Conservation (phyloP, 2,888 invertebrate species). For the Rosalia funebris region DNA sequence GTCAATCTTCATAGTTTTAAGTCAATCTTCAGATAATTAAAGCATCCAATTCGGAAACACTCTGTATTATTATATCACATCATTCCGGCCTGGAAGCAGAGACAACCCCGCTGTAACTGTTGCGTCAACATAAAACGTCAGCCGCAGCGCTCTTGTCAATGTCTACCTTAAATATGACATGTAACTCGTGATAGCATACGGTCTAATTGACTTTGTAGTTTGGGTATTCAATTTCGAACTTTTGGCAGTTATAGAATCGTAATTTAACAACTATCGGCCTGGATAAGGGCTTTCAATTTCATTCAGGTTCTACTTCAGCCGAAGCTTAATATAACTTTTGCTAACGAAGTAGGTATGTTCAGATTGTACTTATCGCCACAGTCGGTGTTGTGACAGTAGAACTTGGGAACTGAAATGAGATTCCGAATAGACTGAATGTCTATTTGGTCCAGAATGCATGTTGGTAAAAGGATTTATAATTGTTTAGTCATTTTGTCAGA, state of each 20-base stretch:
- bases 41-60: too few relatives aligned
- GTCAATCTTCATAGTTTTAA: too few relatives aligned
- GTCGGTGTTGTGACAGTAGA: not conserved
- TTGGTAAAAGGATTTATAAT: too few relatives aligned
- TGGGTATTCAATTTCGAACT: constrained; percentile 38
- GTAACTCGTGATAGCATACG: constrained; percentile 35
- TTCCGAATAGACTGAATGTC: too few relatives aligned
- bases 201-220: constrained; percentile 42
- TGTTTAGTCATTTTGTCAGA: too few relatives aligned
- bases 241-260: constrained; percentile 40
- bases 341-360: constrained; percentile 3
- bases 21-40: too few relatives aligned
- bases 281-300: constrained; percentile 29
- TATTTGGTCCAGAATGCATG: too few relatives aligned
- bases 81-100: too few relatives aligned
- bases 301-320: constrained; percentile 6
- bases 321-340: constrained; percentile 19
- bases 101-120: constrained; percentile 30
- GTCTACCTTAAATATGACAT: constrained; percentile 34
- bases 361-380: not conserved
- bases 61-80: too few relatives aligned
- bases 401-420: not conserved
- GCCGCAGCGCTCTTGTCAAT: constrained; percentile 29
- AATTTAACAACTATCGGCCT: constrained; percentile 19
- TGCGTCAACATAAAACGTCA: constrained; percentile 37